These are phyloP conservation scores for Saiga tatarica DNA, from an alignment of 2,113 vertebrate genomes.

Conservation along the genomic window DNA sequence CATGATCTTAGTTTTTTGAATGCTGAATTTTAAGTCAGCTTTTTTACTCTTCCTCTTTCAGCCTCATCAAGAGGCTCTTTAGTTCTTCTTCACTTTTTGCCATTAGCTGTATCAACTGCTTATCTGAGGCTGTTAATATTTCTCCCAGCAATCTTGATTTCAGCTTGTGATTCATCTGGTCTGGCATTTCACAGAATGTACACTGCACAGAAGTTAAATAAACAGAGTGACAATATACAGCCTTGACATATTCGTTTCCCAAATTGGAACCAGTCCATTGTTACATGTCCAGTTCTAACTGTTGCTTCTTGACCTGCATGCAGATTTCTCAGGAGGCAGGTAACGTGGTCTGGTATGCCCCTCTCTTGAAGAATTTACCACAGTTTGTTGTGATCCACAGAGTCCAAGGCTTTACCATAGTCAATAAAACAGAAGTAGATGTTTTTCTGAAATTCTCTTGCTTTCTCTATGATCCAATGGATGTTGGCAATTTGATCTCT, in stretches of 20 bases:
- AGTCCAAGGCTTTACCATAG: not conserved
- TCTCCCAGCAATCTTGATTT: not conserved
- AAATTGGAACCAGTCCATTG: not conserved
- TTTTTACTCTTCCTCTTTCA: not conserved
- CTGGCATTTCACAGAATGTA: not conserved
- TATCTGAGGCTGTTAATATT: not conserved
- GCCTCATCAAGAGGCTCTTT: not conserved
- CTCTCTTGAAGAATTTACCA: not conserved
- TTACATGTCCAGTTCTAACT: not conserved
- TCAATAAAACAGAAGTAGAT: not conserved
- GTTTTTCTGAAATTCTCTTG: not conserved
- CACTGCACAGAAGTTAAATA: not conserved
- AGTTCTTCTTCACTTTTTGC: not conserved
- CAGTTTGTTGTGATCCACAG: not conserved
- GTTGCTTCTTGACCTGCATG: not conserved
- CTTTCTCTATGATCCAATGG: not conserved
- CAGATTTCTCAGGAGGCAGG: not conserved
- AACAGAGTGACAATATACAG: not conserved
- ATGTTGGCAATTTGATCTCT: not conserved
- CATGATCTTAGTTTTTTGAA: not conserved
- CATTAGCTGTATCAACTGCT: not conserved
- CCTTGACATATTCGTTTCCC: not conserved
- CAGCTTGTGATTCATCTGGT: not conserved
- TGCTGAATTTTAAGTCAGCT: not conserved
- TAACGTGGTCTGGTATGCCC: not conserved